Evolutionary conservation across 2,113 vertebrate species (phyloP), one percentile per base, ranked within the genome.

Genomic region (Probosciger aterrimus): DNA sequence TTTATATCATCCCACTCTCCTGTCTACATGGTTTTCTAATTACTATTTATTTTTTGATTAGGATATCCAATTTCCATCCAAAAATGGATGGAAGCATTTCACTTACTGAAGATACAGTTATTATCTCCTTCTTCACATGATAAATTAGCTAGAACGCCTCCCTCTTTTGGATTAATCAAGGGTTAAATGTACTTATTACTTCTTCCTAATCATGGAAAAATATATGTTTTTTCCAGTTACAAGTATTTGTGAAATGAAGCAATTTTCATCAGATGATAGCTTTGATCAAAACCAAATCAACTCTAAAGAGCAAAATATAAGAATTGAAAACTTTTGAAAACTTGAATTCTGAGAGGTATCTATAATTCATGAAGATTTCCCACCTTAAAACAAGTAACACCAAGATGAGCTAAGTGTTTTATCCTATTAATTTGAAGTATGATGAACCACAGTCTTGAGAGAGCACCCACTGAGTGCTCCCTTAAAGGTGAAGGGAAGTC

Each of bases 401-500:
- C 41, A 57, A 64, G 44, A 43, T 1, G 0, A 94, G 28, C 15
- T 74, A 88, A 47, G 49, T 65, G 59, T 69, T 94, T 77, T 90
- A 59, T 53, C 49, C 63, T 57, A 83, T 57, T 88, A 69, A 92
- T 93, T 94, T 96, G 76, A 88, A 69, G 92, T 53, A 80, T 65
- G 67, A 88, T 80, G 85, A 93, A 52, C 30, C n/a, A 52, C 24
- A 69, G 76, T 87, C 35, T 73, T 94, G 79, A 92, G 92, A 68
- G 41, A 90, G 71, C 79, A 73, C 90, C 71, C 79, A 88, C 52
- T 57, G 65, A 85, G 27, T n/a, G 37, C 24, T 92, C 68, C 63
- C 71, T 94, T 90, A 93, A 94, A 93, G 71, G 63, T 67, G 86
- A 92, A 52, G 63, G 79, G 57, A 95, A 92, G 41, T 44, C 71